These are phyloP conservation scores for Pseudomyrmex pallidus DNA, from an alignment of 1,140 invertebrate genomes.

Conservation along the genomic window DNA sequence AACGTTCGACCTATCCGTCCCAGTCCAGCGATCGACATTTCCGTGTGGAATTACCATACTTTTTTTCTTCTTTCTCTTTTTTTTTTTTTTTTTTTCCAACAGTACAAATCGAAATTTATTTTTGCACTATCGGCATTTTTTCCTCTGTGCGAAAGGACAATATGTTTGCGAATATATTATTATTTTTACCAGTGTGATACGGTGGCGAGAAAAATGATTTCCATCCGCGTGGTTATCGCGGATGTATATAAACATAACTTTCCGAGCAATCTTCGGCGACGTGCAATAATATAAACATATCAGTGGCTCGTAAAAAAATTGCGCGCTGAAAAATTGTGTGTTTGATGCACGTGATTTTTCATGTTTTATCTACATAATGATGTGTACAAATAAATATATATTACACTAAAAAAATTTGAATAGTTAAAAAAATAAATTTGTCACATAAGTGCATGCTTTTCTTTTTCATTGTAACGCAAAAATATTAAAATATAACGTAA, in stretches of 20 bases:
- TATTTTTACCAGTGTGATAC: slow-evolving; percentile 31
- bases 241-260: slow-evolving; percentile 43
- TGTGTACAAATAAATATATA: too few relatives aligned
- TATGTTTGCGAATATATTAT: slow-evolving; percentile 37
- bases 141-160: not conserved
- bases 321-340: slow-evolving; percentile 13
- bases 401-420: slow-evolving; percentile 5
- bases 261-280: slow-evolving; percentile 30
- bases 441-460: not conserved
- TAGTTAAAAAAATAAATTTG: not conserved
- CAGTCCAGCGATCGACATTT: slow-evolving; percentile 55
- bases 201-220: slow-evolving; percentile 44
- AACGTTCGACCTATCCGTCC: slow-evolving; percentile 67
- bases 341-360: not conserved
- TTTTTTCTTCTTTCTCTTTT: slow-evolving; percentile 49
- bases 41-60: slow-evolving; percentile 17
- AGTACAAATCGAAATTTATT: slow-evolving; percentile 61
- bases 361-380: not conserved
- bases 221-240: slow-evolving; percentile 13
- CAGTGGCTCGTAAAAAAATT: slow-evolving; percentile 25
- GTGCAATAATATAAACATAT: slow-evolving; percentile 32
- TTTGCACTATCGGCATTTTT: slow-evolving; percentile 45
- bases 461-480: not conserved
- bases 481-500: slow-evolving; percentile 9
- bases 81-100: not conserved